phyloP scores from a whole-genome alignment of 2,888 invertebrate genomes.

The Eulithis testata region DNA sequence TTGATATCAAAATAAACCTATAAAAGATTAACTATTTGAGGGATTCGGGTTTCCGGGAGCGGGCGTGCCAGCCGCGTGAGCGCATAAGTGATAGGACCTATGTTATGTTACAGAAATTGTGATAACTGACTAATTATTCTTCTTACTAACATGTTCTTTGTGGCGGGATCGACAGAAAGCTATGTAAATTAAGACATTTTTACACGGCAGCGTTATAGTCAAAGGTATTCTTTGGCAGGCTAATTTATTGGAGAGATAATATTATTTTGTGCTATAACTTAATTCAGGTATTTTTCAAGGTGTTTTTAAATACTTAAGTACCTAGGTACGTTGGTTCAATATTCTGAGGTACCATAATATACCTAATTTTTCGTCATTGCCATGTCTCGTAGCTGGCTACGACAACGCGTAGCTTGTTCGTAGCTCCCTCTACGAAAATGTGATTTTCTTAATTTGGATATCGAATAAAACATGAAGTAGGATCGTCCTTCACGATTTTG shows the following conservation, averaged over 20 bases:
- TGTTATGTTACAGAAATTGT: constrained; percentile 16
- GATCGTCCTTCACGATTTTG: too few species aligned
- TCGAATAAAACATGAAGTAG: too few species aligned
- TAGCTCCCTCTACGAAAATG: constrained; percentile 12
- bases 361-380: background rate
- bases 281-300: too few species aligned
- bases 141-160: background rate
- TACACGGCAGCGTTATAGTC: too few species aligned
- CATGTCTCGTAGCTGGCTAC: background rate
- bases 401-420: constrained; percentile 3
- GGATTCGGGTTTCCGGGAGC: constrained; percentile 38
- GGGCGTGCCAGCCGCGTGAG: constrained; percentile 19
- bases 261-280: too few species aligned
- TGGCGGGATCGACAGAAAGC: too few species aligned
- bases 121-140: background rate
- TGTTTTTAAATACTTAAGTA: too few species aligned
- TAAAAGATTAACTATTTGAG: constrained; percentile 10
- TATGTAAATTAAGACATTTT: too few species aligned
- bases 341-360: too few species aligned
- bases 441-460: background rate
- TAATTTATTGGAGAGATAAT: too few species aligned
- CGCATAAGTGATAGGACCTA: background rate
- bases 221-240: too few species aligned
- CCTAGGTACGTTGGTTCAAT: too few species aligned
- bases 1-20: constrained; percentile 3